Conservation (phyloP, 2,113 vertebrate genomes). For the Neodon shergylaensis region DNA sequence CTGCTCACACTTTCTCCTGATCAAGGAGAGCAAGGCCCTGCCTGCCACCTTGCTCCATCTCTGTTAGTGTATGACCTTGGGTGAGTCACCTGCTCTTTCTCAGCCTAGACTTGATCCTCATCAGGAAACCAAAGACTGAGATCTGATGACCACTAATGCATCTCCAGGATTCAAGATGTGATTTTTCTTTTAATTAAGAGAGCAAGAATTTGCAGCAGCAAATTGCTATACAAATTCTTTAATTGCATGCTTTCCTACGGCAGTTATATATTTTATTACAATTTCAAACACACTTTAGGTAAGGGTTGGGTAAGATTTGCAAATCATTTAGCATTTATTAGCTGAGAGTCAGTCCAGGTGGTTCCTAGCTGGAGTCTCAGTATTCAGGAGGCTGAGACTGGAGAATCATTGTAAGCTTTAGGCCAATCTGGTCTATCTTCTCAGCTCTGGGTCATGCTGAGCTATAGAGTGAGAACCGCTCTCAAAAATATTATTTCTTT, state of each 20-base stretch:
- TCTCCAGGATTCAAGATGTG: conserved; percentile 24
- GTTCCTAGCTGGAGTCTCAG: not conserved
- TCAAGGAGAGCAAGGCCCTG: not conserved
- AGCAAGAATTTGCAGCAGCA: conserved; percentile 59
- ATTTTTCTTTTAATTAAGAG: conserved; percentile 54
- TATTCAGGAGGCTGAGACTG: not conserved
- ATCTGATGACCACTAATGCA: not conserved
- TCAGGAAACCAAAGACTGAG: not conserved
- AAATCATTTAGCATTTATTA: conserved; percentile 28
- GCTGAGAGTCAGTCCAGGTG: not conserved
- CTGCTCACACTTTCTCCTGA: not conserved
- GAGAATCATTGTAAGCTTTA: not conserved
- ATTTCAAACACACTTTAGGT: conserved; percentile 20
- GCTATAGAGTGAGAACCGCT: not conserved
- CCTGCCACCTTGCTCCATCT: not conserved
- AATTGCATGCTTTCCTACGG: conserved; percentile 37
- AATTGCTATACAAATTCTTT: conserved; percentile 47
- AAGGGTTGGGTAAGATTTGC: not conserved
- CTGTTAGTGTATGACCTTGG: not conserved
- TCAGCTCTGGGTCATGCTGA: not conserved
- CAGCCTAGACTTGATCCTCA: not conserved
- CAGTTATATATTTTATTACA: conserved; percentile 36
- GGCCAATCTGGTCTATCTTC: not conserved
- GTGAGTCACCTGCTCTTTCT: not conserved
- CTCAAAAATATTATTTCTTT: not conserved